phyloP scores from a whole-genome alignment of 2,113 vertebrate genomes.

The Panthera tigris region DNA sequence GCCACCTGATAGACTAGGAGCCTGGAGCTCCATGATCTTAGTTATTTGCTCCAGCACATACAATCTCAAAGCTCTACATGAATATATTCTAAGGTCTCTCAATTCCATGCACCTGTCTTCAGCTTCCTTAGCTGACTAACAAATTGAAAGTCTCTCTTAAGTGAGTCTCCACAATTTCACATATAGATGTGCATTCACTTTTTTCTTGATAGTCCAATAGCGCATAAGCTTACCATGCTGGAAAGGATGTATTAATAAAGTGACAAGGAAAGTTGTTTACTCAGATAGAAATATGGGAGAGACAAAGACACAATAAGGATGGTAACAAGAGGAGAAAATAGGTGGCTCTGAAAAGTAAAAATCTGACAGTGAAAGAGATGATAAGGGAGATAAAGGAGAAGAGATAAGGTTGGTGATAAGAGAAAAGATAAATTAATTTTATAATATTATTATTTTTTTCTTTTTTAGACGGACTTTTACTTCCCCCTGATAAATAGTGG shows the following conservation, averaged over 20 bases:
- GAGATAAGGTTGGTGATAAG: not conserved
- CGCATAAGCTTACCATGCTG: not conserved
- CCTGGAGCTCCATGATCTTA: not conserved
- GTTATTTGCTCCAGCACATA: not conserved
- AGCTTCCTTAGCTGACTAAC: not conserved
- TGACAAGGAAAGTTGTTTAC: not conserved
- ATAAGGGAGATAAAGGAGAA: not conserved
- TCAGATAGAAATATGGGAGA: not conserved
- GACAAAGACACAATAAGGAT: not conserved
- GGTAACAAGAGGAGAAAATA: not conserved
- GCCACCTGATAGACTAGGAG: not conserved
- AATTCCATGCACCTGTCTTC: not conserved
- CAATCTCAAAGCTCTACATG: not conserved
- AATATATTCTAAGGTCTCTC: not conserved
- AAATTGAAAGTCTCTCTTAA: not conserved
- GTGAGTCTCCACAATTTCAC: not conserved
- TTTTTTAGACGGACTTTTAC: not conserved
- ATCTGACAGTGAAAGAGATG: no score
- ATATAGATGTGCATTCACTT: not conserved
- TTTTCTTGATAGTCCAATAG: not conserved
- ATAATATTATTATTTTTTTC: not conserved
- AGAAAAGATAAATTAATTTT: not conserved
- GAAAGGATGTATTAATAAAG: not conserved
- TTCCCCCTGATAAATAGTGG: not conserved
- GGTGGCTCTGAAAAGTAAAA: not conserved